Base-by-base conservation (phyloP, 2,888 invertebrate genomes). In the Nomada fucata region DNA sequence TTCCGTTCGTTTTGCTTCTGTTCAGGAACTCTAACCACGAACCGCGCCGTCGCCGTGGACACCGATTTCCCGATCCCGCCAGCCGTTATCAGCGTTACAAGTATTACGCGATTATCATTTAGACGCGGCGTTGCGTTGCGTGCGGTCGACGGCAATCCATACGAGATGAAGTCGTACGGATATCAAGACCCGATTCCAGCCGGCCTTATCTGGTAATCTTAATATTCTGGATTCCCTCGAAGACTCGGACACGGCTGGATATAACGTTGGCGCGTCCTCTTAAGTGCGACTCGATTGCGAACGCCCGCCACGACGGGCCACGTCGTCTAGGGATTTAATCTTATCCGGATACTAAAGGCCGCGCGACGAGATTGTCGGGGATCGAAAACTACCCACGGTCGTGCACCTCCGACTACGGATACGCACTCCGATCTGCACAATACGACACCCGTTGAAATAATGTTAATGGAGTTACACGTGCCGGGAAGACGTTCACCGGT, bases 191-290 rank as follows among this genome's bases (percentile, higher is more conserved):
- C 73, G 65, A 71, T 79, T 77, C 76, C 61, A 53, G n/a, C 63
- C 57, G 72, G 68, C 84, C 88, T 89, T 91, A 91, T 91, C 91
- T 89, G 86, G 81, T 88, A 89, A 91, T 91, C 91, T 91, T 91
- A 91, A 91, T 91, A 91, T 90, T 90, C 88, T 87, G 88, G 89
- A 89, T 90, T 89, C 91, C 82, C 86, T 86, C 60, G 61, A 74
- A 65, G 87, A 57, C 50, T 74, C 83, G 18, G 23, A 29, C 68
- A 53, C 77, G 81, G 86, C 81, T 78, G 86, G 83, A 88, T 90
- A 90, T 90, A 89, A 91, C 89, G 90, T 90, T 90, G 90, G 85
- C 87, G 84, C 83, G 88, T 85, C 83, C 82, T 55, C 81, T 86
- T 83, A 88, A 86, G 87, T 89, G 89, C 89, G 90, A 90, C 91